Percentiles rank a stretch among this genome's conserved stretches.
Conservation (phyloP, 2,113 vertebrate genomes). For the Gopherus evgoodei region DNA sequence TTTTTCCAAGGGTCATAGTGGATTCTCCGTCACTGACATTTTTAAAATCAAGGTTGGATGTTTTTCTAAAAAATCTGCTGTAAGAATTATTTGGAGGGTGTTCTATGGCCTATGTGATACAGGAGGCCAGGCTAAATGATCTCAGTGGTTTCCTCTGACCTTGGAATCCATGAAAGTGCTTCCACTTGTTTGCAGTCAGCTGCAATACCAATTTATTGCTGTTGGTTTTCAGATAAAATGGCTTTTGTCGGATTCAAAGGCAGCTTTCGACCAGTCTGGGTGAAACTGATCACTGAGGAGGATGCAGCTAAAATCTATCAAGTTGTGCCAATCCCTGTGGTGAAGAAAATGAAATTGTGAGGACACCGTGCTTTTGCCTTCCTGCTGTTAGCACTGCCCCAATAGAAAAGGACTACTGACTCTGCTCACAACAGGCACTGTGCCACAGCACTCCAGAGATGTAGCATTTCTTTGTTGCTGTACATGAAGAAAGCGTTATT, state of each 20-base stretch:
- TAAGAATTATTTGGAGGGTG: background rate
- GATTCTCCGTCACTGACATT: background rate
- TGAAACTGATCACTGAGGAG: constrained; percentile 81
- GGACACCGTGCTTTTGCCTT: constrained; percentile 21
- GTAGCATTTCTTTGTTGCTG: constrained; percentile 40
- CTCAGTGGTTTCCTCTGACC: background rate
- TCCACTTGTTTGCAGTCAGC: background rate
- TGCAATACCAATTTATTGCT: accelerated
- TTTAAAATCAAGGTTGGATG: background rate
- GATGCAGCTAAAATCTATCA: constrained; percentile 86
- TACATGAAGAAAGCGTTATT: constrained; percentile 48
- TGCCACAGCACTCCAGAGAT: background rate
- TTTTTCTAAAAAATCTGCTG: background rate
- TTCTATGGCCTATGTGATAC: background rate
- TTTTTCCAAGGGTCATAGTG: background rate
- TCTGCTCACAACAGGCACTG: constrained; percentile 29
- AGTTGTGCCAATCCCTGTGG: constrained; percentile 87
- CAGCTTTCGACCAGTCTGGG: constrained; percentile 85
- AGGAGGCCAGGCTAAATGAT: background rate
- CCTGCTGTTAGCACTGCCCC: constrained; percentile 39
- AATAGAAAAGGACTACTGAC: constrained; percentile 45
- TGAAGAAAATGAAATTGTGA: constrained; percentile 90
- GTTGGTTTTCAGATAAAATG: constrained; percentile 81
- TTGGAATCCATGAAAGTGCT: background rate
- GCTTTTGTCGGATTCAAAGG: constrained; percentile 89